Conservation (phyloP, 2,888 invertebrate genomes). For the Leptopilina syphax region DNA sequence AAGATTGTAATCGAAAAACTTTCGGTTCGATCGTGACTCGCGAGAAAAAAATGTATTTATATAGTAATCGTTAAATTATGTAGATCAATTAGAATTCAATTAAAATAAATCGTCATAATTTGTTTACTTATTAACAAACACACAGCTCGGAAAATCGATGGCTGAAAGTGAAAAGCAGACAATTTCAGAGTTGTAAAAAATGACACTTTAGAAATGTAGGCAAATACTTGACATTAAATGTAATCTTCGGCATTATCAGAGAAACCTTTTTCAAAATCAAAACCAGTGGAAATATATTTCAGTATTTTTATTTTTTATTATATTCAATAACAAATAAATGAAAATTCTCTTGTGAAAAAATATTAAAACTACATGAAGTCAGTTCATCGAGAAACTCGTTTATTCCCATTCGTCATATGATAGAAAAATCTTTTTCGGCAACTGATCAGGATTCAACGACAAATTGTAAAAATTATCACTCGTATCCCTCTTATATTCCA, state of each 20-base stretch:
- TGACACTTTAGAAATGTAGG: conserved; percentile 3
- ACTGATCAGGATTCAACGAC: neutral
- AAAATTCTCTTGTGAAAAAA: neutral
- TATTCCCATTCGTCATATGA: neutral
- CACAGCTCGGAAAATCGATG: neutral
- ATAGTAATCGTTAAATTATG: neutral
- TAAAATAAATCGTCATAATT: too few relatives aligned
- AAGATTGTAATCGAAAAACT: too few relatives aligned
- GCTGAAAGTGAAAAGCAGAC: neutral
- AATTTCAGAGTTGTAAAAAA: conserved; percentile 22
- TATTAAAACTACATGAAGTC: too few relatives aligned
- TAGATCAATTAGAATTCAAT: neutral
- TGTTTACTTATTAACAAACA: too few relatives aligned
- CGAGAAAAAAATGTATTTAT: too few relatives aligned
- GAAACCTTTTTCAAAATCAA: neutral
- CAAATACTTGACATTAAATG: neutral
- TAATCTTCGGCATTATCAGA: neutral
- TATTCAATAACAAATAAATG: neutral
- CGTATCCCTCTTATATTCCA: conserved; percentile 49
- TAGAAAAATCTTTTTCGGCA: neutral
- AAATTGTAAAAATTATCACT: conserved; percentile 51
- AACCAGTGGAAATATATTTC: neutral
- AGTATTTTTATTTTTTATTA: too few relatives aligned
- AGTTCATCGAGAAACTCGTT: neutral
- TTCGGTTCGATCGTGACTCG: too few relatives aligned